A percentile compares a stretch with the other conserved stretches of the same genome.
Conservation (phyloP, 2,888 invertebrate genomes). For the Torymus tubicola region DNA sequence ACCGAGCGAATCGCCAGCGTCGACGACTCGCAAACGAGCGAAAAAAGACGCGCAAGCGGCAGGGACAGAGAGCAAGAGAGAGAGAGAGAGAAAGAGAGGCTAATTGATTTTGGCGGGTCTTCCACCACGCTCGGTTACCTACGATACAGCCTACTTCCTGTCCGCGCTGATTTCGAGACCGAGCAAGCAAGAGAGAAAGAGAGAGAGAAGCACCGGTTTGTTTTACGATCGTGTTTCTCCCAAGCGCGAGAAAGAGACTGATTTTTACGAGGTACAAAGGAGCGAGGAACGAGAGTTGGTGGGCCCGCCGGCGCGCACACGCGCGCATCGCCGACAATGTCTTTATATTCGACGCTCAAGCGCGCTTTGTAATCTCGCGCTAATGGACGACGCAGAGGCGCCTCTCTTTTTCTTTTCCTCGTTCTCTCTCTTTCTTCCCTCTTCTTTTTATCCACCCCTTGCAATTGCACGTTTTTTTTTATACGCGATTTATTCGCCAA, state of each 20-base stretch:
- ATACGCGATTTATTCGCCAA: not conserved
- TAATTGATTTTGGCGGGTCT: conserved; percentile 72
- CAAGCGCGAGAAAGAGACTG: conserved; percentile 46
- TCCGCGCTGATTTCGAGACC: conserved; percentile 48
- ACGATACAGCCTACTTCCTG: conserved; percentile 72
- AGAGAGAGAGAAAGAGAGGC: conserved; percentile 52
- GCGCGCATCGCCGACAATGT: conserved; percentile 46
- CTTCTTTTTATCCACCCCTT: not conserved
- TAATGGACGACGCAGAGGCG: not conserved
- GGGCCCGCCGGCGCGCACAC: no score
- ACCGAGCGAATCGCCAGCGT: conserved; percentile 47
- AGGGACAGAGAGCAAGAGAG: not conserved
- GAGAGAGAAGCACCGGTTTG: conserved; percentile 62
- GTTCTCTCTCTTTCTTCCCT: not conserved
- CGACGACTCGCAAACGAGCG: conserved; percentile 47
- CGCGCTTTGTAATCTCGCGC: conserved; percentile 15
- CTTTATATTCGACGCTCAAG: conserved; percentile 36
- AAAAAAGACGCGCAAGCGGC: not conserved
- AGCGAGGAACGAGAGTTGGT: not conserved
- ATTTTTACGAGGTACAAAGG: conserved; percentile 61
- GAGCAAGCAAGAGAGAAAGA: conserved; percentile 43
- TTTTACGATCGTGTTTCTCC: conserved; percentile 64
- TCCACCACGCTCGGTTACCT: conserved; percentile 62
- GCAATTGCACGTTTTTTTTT: not conserved
- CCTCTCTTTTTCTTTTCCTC: not conserved